A percentile compares a stretch with the other conserved stretches of the same genome.
phyloP scores from a whole-genome alignment of 1,140 invertebrate species.

The Nasonia giraulti region DNA sequence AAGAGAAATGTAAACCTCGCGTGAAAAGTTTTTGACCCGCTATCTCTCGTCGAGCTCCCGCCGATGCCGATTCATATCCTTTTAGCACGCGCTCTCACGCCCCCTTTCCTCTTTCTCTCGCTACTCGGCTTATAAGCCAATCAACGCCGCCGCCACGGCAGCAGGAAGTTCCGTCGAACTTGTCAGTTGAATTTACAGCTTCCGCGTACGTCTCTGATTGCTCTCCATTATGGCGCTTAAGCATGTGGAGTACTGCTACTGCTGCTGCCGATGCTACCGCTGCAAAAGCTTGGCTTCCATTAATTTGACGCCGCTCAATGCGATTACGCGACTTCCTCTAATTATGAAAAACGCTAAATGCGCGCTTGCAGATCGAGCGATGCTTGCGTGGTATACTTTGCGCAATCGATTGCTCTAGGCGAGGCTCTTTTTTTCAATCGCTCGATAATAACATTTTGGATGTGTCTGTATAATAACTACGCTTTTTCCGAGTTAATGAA shows the following conservation, averaged over 20 bases:
- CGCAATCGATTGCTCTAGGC: too few relatives aligned
- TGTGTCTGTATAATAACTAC: too few relatives aligned
- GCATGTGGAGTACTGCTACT: background rate
- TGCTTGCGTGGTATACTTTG: too few relatives aligned
- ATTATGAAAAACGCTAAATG: background rate
- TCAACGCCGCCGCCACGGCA: slow-evolving; percentile 1
- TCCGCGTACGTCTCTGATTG: slow-evolving; percentile 32
- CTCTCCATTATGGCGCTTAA: slow-evolving; percentile 43
- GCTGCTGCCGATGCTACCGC: background rate
- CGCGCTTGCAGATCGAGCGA: background rate
- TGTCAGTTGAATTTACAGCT: slow-evolving; percentile 45
- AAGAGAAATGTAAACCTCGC: slow-evolving; percentile 35
- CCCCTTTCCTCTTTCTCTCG: background rate
- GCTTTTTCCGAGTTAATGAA: too few relatives aligned
- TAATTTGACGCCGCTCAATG: slow-evolving; percentile 8
- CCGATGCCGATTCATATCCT: slow-evolving; percentile 27
- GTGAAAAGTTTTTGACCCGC: slow-evolving; percentile 23
- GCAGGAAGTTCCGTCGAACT: slow-evolving; percentile 29
- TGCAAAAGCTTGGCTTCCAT: background rate
- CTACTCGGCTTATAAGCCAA: slow-evolving; percentile 41
- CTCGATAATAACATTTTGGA: too few relatives aligned
- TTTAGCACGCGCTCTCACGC: background rate
- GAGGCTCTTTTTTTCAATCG: too few relatives aligned
- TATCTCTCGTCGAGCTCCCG: background rate
- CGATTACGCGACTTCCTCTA: background rate